Base-by-base conservation (phyloP, 1,140 invertebrate genomes). In the Bombus vancouverensis region DNA sequence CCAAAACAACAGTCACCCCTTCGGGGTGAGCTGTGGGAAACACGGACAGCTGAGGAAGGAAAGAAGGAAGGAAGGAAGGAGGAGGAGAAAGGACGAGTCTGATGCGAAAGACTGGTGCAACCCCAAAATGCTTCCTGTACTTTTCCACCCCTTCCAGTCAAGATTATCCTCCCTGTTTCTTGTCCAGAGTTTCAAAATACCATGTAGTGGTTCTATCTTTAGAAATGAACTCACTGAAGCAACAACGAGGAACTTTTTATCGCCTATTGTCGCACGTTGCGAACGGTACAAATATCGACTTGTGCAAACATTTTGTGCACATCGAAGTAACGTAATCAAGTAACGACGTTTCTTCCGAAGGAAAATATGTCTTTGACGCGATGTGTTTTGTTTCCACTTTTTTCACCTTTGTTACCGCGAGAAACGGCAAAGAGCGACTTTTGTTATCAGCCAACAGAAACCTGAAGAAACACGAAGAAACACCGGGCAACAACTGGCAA, bases 21-120 rank as follows among this genome's bases (percentile, higher is more conserved):
- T 91, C 90, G 89, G 85, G 90, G 92, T 88, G 87, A 90, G 93
- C 90, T 94, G 93, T 94, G 93, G 93, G 93, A 94, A 94, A 91
- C 90, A 42, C 82, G 87, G 87, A 92, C 91, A 91, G 90, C 86
- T 91, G 93, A 93, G 90, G 74, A 81, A 15, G 32, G 79, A 34
- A 75, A 70, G 57, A 59, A 80, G 10, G 82, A 34, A 77, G 62
- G 59, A 84, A 47, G 82, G 57, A 77, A 80, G 59, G 76, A 44
- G 70, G 72, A 57, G 65, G 76, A 62, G 77, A 37, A 73, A 81
- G 47, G 77, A 65, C 62, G 76, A 77, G 68, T 87, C 57, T 42
- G 75, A 76, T 74, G 68, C 59, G 68, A 66, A 77, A 66, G 72
- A 62, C 78, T 75, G 39, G 32, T 70, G 59, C 84, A 76, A 62